Evolutionary conservation across 2,888 invertebrate genomes (phyloP).

Genomic region (Papilio gigon): DNA sequence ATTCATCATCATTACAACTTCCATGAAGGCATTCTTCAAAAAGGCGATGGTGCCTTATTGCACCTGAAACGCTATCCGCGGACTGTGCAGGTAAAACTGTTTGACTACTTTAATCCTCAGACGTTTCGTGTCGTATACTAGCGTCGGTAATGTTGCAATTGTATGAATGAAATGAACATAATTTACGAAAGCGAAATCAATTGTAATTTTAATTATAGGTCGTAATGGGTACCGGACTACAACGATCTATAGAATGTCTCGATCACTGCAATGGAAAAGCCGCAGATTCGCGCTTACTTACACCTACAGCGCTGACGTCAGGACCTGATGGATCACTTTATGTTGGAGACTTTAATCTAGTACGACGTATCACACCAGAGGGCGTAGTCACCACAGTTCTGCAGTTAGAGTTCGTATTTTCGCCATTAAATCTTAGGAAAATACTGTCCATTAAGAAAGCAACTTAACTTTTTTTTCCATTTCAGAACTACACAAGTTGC

Average conservation of each 20-base stretch:
- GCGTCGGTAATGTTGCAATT: no score
- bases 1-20: conserved; percentile 99
- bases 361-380: conserved; percentile 94
- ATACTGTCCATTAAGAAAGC: conserved; percentile 1
- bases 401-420: conserved; percentile 86
- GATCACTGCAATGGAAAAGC: conserved; percentile 93
- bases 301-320: conserved; percentile 96
- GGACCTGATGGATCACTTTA: conserved; percentile 98
- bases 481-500: conserved; percentile 96
- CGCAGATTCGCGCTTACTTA: conserved; percentile 92
- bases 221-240: conserved; percentile 95
- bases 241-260: conserved; percentile 92
- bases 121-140: no score
- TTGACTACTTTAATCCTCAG: no score
- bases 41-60: conserved; percentile 97
- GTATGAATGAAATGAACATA: no score
- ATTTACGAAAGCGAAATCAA: no score
- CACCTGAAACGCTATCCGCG: conserved; percentile 96
- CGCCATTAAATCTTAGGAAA: background rate
- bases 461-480: conserved; percentile 46
- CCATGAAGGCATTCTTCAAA: conserved; percentile 98
- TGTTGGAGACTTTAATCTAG: conserved; percentile 98
- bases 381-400: conserved; percentile 94
- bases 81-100: conserved; percentile 85
- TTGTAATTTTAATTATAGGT: conserved; percentile 78